phyloP scores from a whole-genome alignment of 2,888 invertebrate genomes.

The Geophilus truncorum region DNA sequence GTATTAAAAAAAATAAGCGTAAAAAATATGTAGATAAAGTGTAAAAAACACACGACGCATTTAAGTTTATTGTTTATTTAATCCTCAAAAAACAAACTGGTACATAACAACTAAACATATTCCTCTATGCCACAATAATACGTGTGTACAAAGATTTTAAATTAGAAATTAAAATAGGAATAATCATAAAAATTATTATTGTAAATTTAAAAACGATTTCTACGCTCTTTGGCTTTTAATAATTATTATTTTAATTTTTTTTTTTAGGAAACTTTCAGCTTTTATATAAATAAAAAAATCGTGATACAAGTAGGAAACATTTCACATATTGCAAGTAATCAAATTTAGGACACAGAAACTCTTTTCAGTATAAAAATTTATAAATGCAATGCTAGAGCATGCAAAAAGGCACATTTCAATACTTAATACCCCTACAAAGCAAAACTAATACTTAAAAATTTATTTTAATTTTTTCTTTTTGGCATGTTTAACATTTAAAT shows the following conservation, averaged over 20 bases:
- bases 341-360: constrained; percentile 9
- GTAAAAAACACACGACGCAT: background rate
- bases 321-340: constrained; percentile 8
- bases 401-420: constrained; percentile 32
- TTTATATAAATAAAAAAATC: constrained; percentile 17
- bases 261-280: constrained; percentile 12
- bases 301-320: constrained; percentile 22
- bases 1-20: background rate
- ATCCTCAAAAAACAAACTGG: constrained; percentile 20
- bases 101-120: constrained; percentile 24
- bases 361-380: constrained; percentile 14
- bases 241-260: too few species aligned
- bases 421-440: background rate
- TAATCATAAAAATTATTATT: background rate
- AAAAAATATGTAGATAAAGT: background rate
- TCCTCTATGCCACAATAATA: constrained; percentile 22
- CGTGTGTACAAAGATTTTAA: constrained; percentile 9
- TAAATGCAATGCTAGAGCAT: constrained; percentile 33
- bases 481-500: constrained; percentile 15
- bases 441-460: background rate
- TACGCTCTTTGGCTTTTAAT: constrained; percentile 8
- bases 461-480: constrained; percentile 5
- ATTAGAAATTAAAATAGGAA: background rate
- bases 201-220: constrained; percentile 1
- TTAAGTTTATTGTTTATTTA: constrained; percentile 20